Conservation (phyloP, 2,888 invertebrate species). For the Teleiodes luculella region DNA sequence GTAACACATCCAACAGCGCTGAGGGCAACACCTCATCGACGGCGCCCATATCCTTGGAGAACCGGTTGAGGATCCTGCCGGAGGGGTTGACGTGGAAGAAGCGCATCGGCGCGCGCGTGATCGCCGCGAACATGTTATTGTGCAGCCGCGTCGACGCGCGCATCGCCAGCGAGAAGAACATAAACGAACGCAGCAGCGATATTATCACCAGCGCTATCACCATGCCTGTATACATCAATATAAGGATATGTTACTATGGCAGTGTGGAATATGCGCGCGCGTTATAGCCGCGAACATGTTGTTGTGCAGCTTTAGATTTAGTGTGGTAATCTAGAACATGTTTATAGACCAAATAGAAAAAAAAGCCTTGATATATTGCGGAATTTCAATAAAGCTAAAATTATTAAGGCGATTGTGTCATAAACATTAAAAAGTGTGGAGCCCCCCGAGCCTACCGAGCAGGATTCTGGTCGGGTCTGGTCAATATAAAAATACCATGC, state of each 20-base stretch:
- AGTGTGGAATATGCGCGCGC: too few relatives aligned
- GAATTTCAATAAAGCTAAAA: too few relatives aligned
- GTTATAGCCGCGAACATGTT: too few relatives aligned
- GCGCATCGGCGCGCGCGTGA: conserved; percentile 88
- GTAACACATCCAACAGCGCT: conserved; percentile 80
- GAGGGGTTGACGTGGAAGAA: conserved; percentile 94
- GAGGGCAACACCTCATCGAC: conserved; percentile 82
- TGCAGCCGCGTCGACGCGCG: conserved; percentile 88
- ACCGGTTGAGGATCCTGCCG: conserved; percentile 90
- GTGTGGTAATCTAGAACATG: too few relatives aligned
- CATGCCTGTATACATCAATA: conserved; percentile 50
- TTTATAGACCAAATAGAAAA: too few relatives aligned
- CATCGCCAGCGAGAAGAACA: conserved; percentile 83
- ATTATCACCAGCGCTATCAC: conserved; percentile 69
- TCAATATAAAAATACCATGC: too few relatives aligned
- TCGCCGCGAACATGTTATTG: conserved; percentile 89
- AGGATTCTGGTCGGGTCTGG: too few relatives aligned
- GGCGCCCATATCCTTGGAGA: conserved; percentile 92
- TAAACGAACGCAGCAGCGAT: conserved; percentile 72
- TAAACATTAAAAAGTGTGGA: too few relatives aligned
- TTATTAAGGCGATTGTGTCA: too few relatives aligned
- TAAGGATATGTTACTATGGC: neutral
- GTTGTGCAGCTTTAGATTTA: too few relatives aligned
- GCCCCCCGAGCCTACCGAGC: too few relatives aligned
- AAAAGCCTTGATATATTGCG: too few relatives aligned